Base-by-base conservation (phyloP, 2,113 vertebrate species). In the Aythya baeri region DNA sequence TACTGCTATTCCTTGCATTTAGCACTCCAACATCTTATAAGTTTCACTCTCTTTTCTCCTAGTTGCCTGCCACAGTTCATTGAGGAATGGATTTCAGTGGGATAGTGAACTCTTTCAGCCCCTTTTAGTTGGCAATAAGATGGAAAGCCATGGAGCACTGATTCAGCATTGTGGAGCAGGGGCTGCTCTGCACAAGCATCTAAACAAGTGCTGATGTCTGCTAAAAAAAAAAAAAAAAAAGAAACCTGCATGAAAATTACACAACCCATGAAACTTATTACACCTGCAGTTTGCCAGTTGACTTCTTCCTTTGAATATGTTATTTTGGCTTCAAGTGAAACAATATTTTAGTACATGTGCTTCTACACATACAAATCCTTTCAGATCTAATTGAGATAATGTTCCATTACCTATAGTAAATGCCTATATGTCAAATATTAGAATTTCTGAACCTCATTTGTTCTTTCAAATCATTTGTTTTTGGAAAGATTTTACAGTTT, bases 191-290 rank as follows among this genome's bases (percentile, higher is more conserved):
- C 23, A 49, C 63, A 54, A 83, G 58, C 52, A 9, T 93, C 78
- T 93, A 88, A 88, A 80, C 44, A 82, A 61, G 10, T 41, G 80
- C 61, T 93, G 76, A 80, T 0, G 0, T 31, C 3, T 3, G 81
- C 71, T 80, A 41, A 32, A 82, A 20, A 65, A n/a, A 59, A 90
- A 94, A 41, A 71, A 25, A 38, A 36, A 79, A 29, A 65, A 32
- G 54, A 91, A 80, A 73, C 34, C n/a, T 76, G 61, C 62, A 90
- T 70, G 74, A 89, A 87, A 85, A 94, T 80, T 57, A 66, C 43
- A 44, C 41, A 85, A 62, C 61, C 44, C 72, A 23, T 71, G 71
- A 87, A 94, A 96, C 92, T 92, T 96, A 93, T 96, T 94, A 93
- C 57, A 93, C 76, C 86, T 96, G 73, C 54, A 95, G 76, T 82